Evolutionary conservation across 2,113 vertebrate genomes (phyloP), one percentile per base, ranked within the genome.

Genomic region (Colistium nudipinnis): DNA sequence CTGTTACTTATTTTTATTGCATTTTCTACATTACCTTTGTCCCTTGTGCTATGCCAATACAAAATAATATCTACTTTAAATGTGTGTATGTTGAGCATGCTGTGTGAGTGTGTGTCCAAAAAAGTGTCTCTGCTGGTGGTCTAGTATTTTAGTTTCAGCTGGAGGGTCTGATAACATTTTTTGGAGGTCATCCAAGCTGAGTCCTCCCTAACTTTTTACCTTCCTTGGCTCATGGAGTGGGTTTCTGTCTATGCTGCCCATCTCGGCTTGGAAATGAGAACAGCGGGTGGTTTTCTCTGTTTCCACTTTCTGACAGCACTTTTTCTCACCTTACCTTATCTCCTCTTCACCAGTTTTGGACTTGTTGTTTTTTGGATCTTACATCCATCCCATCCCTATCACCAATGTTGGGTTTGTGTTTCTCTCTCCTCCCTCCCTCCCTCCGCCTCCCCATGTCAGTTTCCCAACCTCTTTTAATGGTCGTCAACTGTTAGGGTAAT

Each of bases 401-500:
- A n/a, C 27, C 38, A 25, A 0, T 14, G 13, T 33, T 67, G n/a
- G n/a, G 25, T 49, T 76, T 55, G 31, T 17, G 20, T 44, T 44
- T 30, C 33, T n/a, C 52, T 22, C 16, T 53, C 63, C 33, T 35
- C 35, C 39, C 28, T 54, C 22, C n/a, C 43, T 45, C 24, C 17
- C 60, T 66, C 49, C 38, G 2, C n/a, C 35, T 20, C 38, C 45
- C 76, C 59, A 19, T 78, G 78, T 84, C 77, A 67, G 84, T 88
- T 81, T 82, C 81, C 68, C 83, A 77, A 81, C 84, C 88, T 90
- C 70, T 81, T 84, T 87, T 85, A 87, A 88, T 87, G 83, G 78
- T 85, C 85, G 82, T 88, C 85, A 90, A 80, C 82, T 83, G 76
- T 47, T 62, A 60, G 83, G 89, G 83, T 84, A 85, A 89, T 83